These are phyloP conservation scores for Molanna angustata DNA, from an alignment of 2,888 invertebrate genomes.

Conservation along the genomic window DNA sequence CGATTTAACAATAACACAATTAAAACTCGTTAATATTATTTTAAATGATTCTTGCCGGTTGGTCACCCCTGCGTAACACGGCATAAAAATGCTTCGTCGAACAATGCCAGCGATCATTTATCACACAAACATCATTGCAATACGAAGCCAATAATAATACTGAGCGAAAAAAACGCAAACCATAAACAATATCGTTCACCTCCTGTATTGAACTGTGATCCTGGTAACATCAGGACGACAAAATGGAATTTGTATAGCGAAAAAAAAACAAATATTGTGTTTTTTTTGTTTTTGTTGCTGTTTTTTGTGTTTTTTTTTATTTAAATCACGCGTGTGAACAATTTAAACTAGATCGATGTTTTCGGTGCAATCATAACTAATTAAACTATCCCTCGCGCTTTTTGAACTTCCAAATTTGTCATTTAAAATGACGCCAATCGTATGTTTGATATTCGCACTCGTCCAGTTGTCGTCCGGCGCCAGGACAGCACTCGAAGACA, in stretches of 20 bases:
- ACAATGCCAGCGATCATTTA: constrained; percentile 27
- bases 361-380: no score
- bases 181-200: no score
- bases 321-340: no score
- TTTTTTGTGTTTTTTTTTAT: background rate
- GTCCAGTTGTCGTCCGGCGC: background rate
- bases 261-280: background rate
- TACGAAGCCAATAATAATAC: no score
- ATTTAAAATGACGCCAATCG: background rate
- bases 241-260: constrained; percentile 1
- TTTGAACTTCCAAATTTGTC: no score
- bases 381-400: no score
- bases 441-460: background rate
- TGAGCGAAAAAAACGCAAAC: no score
- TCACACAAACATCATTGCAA: constrained; percentile 14
- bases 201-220: background rate
- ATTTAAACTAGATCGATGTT: no score
- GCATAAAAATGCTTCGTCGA: constrained; percentile 31
- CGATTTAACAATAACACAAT: no score
- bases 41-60: constrained; percentile 19
- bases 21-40: background rate
- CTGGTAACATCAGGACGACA: constrained; percentile 6
- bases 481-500: background rate
- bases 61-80: constrained; percentile 30
- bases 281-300: background rate